Conservation (phyloP, 2,888 invertebrate species). For the Tenthredo amoena region DNA sequence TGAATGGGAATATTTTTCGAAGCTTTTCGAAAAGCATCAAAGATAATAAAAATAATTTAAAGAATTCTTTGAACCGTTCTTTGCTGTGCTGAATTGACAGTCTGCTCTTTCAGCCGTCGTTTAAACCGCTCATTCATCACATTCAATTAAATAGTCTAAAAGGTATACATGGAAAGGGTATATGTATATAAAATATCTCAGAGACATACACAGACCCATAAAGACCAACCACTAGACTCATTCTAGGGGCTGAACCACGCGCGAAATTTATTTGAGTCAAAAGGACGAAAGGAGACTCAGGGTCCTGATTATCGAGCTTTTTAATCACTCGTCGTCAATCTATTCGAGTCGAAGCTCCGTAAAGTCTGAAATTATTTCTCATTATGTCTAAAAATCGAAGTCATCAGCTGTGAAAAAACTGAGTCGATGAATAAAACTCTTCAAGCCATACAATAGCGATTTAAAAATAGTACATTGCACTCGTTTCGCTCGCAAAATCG, state of each 20-base stretch:
- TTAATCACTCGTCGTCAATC: neutral
- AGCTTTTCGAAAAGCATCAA: no score
- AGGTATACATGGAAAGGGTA: neutral
- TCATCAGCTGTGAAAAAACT: neutral
- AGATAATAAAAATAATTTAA: no score
- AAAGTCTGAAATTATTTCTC: neutral
- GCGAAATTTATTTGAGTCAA: neutral
- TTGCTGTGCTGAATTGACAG: neutral
- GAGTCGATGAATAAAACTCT: neutral
- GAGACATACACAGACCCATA: neutral
- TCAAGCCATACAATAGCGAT: no score
- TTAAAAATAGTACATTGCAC: no score
- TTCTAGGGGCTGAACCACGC: neutral
- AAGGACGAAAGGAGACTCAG: neutral
- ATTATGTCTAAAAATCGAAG: neutral
- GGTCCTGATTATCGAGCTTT: neutral
- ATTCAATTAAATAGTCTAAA: neutral
- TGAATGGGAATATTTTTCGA: no score
- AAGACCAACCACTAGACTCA: neutral
- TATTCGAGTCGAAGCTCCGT: neutral
- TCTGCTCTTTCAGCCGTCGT: neutral
- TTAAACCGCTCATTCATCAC: neutral
- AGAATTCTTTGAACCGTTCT: neutral
- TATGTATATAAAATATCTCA: neutral
- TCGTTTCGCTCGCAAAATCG: no score